Conservation (phyloP, 23 tunicate species). For the Ciona savignyi region DNA sequence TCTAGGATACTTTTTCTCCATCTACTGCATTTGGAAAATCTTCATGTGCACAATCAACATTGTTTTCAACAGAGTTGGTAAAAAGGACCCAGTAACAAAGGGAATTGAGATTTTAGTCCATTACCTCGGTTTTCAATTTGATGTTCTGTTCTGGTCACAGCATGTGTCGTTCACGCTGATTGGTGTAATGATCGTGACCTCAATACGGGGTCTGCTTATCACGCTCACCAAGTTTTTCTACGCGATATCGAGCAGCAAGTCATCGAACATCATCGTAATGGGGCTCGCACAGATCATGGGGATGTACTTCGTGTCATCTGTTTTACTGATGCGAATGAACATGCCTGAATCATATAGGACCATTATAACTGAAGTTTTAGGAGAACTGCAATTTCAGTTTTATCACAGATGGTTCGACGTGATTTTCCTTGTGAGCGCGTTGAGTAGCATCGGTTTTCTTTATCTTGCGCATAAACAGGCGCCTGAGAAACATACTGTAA, state of each 20-base stretch:
- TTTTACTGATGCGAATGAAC: slow-evolving; percentile 94
- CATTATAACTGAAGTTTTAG: slow-evolving; percentile 87
- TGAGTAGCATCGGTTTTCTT: slow-evolving; percentile 85
- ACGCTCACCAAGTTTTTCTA: slow-evolving; percentile 95
- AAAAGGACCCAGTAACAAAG: slow-evolving; percentile 92
- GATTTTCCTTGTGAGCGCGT: slow-evolving; percentile 86
- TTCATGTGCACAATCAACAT: slow-evolving; percentile 98
- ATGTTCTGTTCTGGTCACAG: slow-evolving; percentile 83
- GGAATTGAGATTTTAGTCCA: slow-evolving; percentile 81
- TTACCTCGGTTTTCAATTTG: slow-evolving; percentile 79
- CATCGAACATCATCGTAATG: slow-evolving; percentile 95
- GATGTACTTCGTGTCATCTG: slow-evolving; percentile 97
- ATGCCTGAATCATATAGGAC: slow-evolving; percentile 91
- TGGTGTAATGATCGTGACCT: slow-evolving; percentile 95
- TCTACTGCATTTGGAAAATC: slow-evolving; percentile 96
- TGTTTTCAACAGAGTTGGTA: slow-evolving; percentile 95
- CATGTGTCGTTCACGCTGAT: slow-evolving; percentile 89
- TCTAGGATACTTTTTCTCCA: slow-evolving; percentile 94
- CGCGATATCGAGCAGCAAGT: slow-evolving; percentile 95
- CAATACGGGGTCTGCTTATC: slow-evolving; percentile 87
- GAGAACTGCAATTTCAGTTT: slow-evolving; percentile 93
- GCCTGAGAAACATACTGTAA: slow-evolving; percentile 91
- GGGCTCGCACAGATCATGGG: slow-evolving; percentile 97
- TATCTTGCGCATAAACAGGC: slow-evolving; percentile 99
- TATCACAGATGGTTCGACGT: slow-evolving; percentile 99